Evolutionary conservation across 2,797 vertebrate genomes (phyloP).

Genomic region (Intellagama lesueurii): DNA sequence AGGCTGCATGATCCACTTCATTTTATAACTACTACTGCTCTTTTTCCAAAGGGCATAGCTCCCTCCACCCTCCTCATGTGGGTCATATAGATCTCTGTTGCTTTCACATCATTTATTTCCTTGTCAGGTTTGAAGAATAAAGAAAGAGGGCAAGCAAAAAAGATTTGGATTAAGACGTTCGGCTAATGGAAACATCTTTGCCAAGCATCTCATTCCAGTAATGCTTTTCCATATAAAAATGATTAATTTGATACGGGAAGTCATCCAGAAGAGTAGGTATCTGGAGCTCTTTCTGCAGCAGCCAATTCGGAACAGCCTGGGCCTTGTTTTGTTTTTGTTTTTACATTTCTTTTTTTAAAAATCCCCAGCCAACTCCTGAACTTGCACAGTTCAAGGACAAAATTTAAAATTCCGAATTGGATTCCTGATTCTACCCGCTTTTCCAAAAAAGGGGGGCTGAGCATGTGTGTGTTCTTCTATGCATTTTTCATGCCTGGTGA

Average conservation of each 20-base stretch:
- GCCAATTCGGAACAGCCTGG: background rate
- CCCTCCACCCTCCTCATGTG: background rate
- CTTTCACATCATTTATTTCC: background rate
- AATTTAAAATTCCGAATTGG: too few species aligned
- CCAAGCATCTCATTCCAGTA: background rate
- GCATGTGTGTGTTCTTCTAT: background rate
- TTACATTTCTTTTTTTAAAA: background rate
- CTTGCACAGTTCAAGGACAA: background rate
- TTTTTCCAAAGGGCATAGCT: background rate
- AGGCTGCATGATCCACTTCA: background rate
- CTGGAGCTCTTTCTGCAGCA: background rate
- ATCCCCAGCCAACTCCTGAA: background rate
- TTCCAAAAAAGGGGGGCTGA: too few species aligned
- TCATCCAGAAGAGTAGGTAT: background rate
- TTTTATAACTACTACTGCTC: background rate
- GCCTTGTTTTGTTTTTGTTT: background rate
- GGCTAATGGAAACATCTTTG: background rate
- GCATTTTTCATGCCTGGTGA: background rate
- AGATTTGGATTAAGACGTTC: background rate
- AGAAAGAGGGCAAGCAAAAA: background rate
- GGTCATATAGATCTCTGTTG: background rate
- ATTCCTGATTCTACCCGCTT: background rate
- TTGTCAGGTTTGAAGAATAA: constrained; percentile 5
- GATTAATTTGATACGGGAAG: background rate
- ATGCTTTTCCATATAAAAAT: background rate